Evolutionary conservation across 2,113 vertebrate genomes (phyloP).

Genomic region (Psephotus haematonotus): DNA sequence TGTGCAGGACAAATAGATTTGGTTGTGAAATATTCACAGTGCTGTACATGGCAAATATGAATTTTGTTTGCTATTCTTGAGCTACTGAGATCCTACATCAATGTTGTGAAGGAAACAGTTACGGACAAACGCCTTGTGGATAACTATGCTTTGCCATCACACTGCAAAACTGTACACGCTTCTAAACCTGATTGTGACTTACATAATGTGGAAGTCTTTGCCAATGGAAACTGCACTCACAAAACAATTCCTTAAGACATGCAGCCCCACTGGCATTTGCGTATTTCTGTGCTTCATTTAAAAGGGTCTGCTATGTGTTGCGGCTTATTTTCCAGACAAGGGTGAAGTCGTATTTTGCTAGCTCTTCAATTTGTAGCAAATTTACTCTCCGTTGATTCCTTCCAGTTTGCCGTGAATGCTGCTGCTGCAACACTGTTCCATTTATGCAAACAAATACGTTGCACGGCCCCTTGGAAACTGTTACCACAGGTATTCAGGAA

Average conservation of each 20-base stretch:
- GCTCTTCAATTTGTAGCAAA: background rate
- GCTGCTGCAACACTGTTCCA: background rate
- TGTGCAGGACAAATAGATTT: background rate
- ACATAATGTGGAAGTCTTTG: background rate
- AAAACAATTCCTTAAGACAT: background rate
- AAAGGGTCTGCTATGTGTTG: background rate
- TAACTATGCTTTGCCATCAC: background rate
- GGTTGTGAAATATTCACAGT: background rate
- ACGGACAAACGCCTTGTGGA: background rate
- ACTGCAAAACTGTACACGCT: background rate
- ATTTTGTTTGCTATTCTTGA: background rate
- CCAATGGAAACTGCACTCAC: background rate
- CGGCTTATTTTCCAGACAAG: background rate
- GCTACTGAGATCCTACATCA: background rate
- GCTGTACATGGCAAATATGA: background rate
- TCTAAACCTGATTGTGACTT: background rate
- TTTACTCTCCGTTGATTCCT: background rate
- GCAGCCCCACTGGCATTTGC: background rate
- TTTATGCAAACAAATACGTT: background rate
- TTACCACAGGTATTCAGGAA: slow-evolving; percentile 26
- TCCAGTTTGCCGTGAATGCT: background rate
- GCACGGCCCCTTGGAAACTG: background rate
- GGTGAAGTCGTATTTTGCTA: background rate
- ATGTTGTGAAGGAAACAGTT: background rate
- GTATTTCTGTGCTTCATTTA: background rate